Evolutionary conservation across 1,140 invertebrate species (phyloP).

Genomic region (Tigriopus japonicus): DNA sequence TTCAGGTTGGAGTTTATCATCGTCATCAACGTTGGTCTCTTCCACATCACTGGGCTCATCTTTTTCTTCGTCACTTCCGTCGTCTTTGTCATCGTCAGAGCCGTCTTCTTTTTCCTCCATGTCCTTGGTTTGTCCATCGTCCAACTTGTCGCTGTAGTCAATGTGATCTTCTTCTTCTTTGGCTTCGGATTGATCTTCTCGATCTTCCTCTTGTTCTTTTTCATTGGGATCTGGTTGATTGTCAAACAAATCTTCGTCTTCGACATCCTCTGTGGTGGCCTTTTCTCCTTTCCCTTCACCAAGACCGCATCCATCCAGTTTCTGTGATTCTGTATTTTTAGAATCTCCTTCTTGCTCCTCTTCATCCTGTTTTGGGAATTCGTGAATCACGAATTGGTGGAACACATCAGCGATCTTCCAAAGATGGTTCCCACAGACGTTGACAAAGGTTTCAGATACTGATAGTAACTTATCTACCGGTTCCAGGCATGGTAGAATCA

Average conservation of each 20-base stretch:
- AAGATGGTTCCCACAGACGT: too few species aligned
- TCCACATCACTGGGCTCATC: conserved; percentile 25
- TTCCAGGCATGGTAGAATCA: too few species aligned
- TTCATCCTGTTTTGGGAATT: background rate
- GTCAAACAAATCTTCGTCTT: conserved; percentile 84
- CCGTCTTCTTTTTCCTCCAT: conserved; percentile 68
- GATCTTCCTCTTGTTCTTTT: conserved; percentile 32
- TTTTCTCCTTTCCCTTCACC: conserved; percentile 81
- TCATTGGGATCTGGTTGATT: conserved; percentile 27
- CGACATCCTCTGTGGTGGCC: conserved; percentile 83
- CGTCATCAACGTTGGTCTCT: conserved; percentile 24
- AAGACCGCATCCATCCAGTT: conserved; percentile 39
- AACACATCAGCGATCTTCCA: too few species aligned
- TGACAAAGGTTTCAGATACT: too few species aligned
- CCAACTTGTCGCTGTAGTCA: background rate
- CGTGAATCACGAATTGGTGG: too few species aligned
- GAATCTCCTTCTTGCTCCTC: background rate
- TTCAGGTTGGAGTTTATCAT: conserved; percentile 13
- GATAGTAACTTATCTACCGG: too few species aligned
- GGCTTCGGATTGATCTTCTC: conserved; percentile 47
- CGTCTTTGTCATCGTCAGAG: conserved; percentile 84
- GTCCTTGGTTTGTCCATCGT: background rate
- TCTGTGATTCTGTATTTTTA: background rate
- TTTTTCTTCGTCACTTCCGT: conserved; percentile 40
- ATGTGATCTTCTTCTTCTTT: conserved; percentile 51